phyloP scores from a whole-genome alignment of 2,797 vertebrate genomes.

The Dendrocincla fuliginosa region DNA sequence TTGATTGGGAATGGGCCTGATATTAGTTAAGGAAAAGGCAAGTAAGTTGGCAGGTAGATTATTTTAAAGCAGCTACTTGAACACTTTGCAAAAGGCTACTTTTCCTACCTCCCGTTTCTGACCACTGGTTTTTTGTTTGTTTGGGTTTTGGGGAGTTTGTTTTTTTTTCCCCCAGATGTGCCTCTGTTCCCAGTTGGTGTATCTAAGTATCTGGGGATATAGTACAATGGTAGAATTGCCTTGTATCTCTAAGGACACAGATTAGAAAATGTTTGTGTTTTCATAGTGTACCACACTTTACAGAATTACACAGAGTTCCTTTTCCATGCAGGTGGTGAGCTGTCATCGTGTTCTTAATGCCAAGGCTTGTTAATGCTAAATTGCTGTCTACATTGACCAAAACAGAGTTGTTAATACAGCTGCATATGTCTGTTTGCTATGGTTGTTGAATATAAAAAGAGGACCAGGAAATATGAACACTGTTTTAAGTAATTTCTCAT shows the following conservation, averaged over 20 bases:
- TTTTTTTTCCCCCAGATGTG: background rate
- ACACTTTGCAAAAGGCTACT: background rate
- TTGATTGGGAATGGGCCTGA: background rate
- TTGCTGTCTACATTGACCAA: background rate
- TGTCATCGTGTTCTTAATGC: background rate
- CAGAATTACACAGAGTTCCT: background rate
- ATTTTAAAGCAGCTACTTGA: background rate
- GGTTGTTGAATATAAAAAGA: background rate
- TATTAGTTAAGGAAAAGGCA: background rate
- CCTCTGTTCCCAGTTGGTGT: background rate
- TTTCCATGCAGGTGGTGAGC: background rate
- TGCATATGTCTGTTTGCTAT: background rate
- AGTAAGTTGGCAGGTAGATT: background rate
- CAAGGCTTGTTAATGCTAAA: background rate
- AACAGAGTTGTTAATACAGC: background rate
- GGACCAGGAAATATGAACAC: background rate
- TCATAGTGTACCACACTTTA: background rate
- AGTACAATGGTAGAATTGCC: background rate
- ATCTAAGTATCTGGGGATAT: background rate
- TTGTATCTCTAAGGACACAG: background rate
- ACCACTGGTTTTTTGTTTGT: background rate
- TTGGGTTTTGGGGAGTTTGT: rapidly evolving
- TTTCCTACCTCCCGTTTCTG: background rate
- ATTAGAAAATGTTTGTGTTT: background rate
- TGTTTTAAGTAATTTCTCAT: background rate